Conservation (phyloP, 2,888 invertebrate species). For the Anticlea derivata region DNA sequence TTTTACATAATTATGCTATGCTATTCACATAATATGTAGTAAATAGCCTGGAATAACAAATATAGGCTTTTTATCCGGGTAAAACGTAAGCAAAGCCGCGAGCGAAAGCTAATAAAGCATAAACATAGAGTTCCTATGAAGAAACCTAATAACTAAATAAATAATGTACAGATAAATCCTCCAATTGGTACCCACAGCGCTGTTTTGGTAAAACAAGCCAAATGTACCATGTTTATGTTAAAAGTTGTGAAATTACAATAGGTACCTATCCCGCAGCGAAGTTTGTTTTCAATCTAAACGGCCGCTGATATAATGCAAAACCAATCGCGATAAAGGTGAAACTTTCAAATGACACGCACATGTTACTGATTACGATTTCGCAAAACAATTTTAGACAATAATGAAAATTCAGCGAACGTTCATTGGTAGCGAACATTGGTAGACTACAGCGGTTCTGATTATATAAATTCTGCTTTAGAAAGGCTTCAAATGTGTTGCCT, state of each 20-base stretch:
- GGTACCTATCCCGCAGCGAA: slow-evolving; percentile 45
- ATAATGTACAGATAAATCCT: background rate
- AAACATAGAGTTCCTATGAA: too few species aligned
- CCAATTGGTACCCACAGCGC: slow-evolving; percentile 30
- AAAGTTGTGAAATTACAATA: slow-evolving; percentile 57
- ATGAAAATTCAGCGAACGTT: slow-evolving; percentile 31
- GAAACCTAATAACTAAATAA: too few species aligned
- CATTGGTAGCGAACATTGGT: slow-evolving; percentile 5
- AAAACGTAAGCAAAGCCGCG: too few species aligned
- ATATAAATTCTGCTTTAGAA: too few species aligned
- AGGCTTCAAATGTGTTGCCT: background rate
- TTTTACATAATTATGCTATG: too few species aligned
- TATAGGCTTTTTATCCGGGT: too few species aligned
- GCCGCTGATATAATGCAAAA: slow-evolving; percentile 56
- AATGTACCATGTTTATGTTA: slow-evolving; percentile 57
- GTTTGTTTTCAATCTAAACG: slow-evolving; percentile 60
- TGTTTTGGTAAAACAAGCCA: slow-evolving; percentile 49
- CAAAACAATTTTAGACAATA: slow-evolving; percentile 42
- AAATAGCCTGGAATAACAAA: too few species aligned
- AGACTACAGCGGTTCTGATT: background rate
- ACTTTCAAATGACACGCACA: slow-evolving; percentile 50
- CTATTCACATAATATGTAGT: too few species aligned
- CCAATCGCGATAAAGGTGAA: slow-evolving; percentile 58
- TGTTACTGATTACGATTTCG: slow-evolving; percentile 49
- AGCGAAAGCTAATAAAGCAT: too few species aligned